Evolutionary conservation across 2,888 invertebrate species (phyloP), one percentile per base, ranked within the genome.

Genomic region (Stomorhina lunata): DNA sequence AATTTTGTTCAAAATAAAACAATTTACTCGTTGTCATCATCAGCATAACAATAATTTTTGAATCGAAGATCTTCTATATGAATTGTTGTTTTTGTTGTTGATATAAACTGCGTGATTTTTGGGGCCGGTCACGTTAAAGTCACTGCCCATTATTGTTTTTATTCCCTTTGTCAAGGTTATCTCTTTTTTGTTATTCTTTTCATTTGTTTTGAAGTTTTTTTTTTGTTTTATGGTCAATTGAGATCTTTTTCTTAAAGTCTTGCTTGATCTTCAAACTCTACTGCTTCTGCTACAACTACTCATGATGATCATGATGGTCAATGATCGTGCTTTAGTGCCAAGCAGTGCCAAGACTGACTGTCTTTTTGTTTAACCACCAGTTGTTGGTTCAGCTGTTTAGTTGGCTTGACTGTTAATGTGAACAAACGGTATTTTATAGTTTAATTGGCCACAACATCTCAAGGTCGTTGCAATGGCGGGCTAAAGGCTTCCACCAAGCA

Each of bases 391-490:
- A n/a, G n/a, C n/a, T n/a, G n/a, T n/a, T n/a, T n/a, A n/a, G n/a
- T n/a, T n/a, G n/a, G n/a, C n/a, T n/a, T n/a, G n/a, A n/a, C n/a
- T n/a, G n/a, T n/a, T n/a, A 76, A 55, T 75, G 69, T 65, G 69
- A 82, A 69, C 34, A 69, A 82, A 82, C 82, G 82, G 78, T 82
- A 79, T 75, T 82, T 81, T 82, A 40, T 79, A 63, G 75, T 75
- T 82, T 79, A 82, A 82, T 82, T 82, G 82, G 82, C 82, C 81
- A 75, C 78, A 82, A 50, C 17, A 40, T 65, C 43, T 65, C 82
- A 82, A 82, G 82, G 79, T 71, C 82, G 59, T 66, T 69, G 32
- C 20, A 69, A 63, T 45, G 20, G 43, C 20, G 37, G 27, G 53
- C n/a, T n/a, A n/a, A n/a, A n/a, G n/a, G n/a, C n/a, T n/a, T n/a